These are phyloP conservation scores for Herpailurus yagouaroundi DNA, from an alignment of 2,113 vertebrate species.

Conservation along the genomic window DNA sequence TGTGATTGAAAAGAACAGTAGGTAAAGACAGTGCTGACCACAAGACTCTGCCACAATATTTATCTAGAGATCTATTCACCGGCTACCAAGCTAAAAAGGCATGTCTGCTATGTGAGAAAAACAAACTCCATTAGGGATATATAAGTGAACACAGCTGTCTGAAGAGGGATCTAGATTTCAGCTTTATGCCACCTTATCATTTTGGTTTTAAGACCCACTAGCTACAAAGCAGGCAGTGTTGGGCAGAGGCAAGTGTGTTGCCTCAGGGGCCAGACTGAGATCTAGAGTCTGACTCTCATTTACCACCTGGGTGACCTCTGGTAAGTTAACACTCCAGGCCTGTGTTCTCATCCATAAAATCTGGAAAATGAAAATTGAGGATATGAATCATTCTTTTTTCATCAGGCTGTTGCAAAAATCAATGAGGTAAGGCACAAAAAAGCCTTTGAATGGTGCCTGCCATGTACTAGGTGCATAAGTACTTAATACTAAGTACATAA, in stretches of 20 bases:
- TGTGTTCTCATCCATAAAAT: background rate
- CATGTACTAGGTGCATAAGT: no score
- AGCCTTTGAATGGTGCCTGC: background rate
- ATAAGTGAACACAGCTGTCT: no score
- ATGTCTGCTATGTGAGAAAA: background rate
- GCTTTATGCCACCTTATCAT: background rate
- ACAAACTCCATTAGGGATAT: background rate
- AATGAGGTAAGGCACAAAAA: background rate
- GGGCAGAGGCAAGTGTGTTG: accelerated
- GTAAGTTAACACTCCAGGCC: background rate
- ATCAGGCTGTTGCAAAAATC: background rate
- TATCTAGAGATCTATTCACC: background rate
- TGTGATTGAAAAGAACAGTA: background rate
- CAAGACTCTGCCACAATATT: background rate
- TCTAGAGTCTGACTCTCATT: background rate
- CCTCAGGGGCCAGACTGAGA: background rate
- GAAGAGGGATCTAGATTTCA: background rate
- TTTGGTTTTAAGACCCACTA: background rate
- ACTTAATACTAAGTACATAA: no score
- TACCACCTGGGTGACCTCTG: background rate
- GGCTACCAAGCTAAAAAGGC: background rate
- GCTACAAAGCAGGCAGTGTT: background rate
- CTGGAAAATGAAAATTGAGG: background rate
- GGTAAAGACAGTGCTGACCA: background rate
- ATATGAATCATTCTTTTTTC: background rate